Evolutionary conservation across 2,888 invertebrate species (phyloP).

Genomic region (Tachystola acroxantha): DNA sequence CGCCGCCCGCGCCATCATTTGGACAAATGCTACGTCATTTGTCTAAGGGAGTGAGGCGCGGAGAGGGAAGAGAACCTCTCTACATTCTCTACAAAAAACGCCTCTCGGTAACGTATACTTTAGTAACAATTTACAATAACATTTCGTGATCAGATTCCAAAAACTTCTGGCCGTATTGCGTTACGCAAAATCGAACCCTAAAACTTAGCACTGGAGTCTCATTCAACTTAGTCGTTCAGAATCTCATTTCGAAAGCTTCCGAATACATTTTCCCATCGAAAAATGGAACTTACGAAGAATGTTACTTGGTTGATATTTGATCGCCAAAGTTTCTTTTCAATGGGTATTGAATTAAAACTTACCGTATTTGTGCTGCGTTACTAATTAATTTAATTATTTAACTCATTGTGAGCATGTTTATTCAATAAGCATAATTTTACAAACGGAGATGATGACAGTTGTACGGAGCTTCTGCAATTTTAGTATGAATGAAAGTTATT

Average conservation of each 20-base stretch:
- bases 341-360: constrained; percentile 74
- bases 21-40: constrained; percentile 79
- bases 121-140: constrained; percentile 38
- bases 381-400: constrained; percentile 74
- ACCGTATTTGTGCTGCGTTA: constrained; percentile 65
- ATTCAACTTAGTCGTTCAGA: constrained; percentile 37
- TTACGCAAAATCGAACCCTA: constrained; percentile 47
- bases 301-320: constrained; percentile 55
- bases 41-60: constrained; percentile 63
- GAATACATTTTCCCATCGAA: constrained; percentile 60
- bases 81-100: constrained; percentile 27
- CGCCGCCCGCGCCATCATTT: constrained; percentile 79
- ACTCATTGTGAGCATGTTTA: constrained; percentile 59
- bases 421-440: constrained; percentile 53
- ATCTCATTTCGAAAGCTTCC: constrained; percentile 67
- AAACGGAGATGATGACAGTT: too few species aligned
- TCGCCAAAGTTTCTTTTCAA: constrained; percentile 44
- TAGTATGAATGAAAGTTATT: too few species aligned
- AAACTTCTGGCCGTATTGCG: constrained; percentile 51
- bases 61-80: constrained; percentile 39
- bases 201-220: constrained; percentile 36
- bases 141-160: constrained; percentile 51
- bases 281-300: constrained; percentile 56
- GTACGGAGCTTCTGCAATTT: too few species aligned
- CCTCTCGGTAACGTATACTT: constrained; percentile 27